A percentile compares a stretch with the other conserved stretches of the same genome.
Conservation (phyloP, 2,113 vertebrate genomes). For the Atlantisia rogersi region DNA sequence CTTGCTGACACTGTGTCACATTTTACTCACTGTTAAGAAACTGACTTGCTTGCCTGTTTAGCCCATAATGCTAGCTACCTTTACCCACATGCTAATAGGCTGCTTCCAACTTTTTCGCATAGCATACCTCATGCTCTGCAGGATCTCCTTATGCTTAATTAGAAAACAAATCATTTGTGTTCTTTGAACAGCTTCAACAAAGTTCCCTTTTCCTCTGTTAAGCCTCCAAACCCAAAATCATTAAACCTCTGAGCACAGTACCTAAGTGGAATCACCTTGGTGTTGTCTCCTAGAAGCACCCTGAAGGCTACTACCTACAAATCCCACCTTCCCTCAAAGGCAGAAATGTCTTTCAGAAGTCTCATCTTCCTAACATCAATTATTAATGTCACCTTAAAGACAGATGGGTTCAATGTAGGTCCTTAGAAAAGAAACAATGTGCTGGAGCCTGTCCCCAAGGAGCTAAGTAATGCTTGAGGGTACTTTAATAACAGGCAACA, state of each 20-base stretch:
- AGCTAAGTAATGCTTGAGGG: not conserved
- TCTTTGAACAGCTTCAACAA: not conserved
- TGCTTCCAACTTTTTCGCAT: not conserved
- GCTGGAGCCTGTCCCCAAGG: not conserved
- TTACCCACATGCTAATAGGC: not conserved
- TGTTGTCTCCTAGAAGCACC: not conserved
- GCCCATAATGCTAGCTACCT: not conserved
- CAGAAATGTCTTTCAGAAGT: not conserved
- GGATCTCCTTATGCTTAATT: not conserved
- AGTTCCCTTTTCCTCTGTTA: not conserved
- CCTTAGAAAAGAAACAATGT: not conserved
- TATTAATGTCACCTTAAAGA: conserved; percentile 19
- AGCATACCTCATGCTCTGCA: not conserved
- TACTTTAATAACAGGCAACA: not conserved
- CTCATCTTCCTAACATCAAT: not conserved
- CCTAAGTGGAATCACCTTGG: not conserved
- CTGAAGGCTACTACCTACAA: not conserved
- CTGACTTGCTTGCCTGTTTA: not conserved
- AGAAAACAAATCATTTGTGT: not conserved
- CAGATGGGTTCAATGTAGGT: not conserved
- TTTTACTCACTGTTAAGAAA: not conserved
- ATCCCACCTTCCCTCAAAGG: not conserved
- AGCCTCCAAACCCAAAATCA: not conserved
- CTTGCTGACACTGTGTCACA: not conserved
- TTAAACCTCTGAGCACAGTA: not conserved